Evolutionary conservation across 2,888 invertebrate genomes (phyloP).

Genomic region (Eueremaeus valkanovi): DNA sequence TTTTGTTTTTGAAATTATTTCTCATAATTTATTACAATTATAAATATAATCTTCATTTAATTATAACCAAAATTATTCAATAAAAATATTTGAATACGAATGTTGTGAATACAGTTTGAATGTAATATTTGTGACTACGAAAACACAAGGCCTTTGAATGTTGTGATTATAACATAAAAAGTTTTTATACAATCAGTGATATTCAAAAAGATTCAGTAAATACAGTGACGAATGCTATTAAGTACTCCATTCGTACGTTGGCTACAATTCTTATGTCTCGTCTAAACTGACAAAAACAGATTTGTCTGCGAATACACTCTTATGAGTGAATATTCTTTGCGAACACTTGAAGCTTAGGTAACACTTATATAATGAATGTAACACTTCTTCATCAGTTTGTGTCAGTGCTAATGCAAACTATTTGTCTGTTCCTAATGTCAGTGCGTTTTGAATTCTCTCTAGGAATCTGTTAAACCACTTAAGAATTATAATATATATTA

Average conservation of each 20-base stretch:
- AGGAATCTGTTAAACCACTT: neutral
- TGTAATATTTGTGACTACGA: neutral
- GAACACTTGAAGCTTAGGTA: neutral
- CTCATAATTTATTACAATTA: neutral
- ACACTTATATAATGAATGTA: neutral
- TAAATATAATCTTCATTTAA: neutral
- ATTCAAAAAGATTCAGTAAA: neutral
- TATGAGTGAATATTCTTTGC: neutral
- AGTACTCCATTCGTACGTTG: neutral
- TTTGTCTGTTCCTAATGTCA: neutral
- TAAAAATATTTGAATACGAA: neutral
- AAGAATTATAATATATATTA: slow-evolving; percentile 10
- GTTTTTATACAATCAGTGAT: neutral
- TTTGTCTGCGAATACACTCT: neutral
- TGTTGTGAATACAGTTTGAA: neutral
- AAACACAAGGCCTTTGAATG: no score
- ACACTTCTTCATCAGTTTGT: no score
- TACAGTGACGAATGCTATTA: neutral
- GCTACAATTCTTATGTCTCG: no score
- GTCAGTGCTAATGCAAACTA: neutral
- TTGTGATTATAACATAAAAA: no score
- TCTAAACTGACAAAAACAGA: neutral
- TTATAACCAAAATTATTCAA: neutral
- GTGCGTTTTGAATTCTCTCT: neutral
- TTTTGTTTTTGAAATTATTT: neutral